Conservation (phyloP, 2,113 vertebrate species). For the Lagopus muta region DNA sequence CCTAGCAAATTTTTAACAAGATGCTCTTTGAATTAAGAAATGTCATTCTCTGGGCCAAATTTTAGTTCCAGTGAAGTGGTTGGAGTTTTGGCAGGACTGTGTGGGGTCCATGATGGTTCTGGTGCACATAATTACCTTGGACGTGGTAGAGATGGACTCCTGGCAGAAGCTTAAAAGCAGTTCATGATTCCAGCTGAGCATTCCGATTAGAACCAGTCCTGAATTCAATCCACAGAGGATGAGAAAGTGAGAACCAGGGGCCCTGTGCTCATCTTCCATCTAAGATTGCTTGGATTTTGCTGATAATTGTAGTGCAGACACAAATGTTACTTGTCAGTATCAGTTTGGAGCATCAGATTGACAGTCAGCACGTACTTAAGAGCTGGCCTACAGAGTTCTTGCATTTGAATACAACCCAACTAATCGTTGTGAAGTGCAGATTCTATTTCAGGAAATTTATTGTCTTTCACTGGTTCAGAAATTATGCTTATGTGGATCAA, state of each 20-base stretch:
- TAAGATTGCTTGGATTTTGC: background rate
- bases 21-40: background rate
- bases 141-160: background rate
- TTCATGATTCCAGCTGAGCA: background rate
- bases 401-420: background rate
- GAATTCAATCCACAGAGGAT: background rate
- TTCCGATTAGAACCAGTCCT: background rate
- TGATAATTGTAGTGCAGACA: background rate
- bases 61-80: background rate
- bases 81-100: background rate
- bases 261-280: background rate
- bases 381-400: background rate
- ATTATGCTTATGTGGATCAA: background rate
- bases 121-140: background rate
- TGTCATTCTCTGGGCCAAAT: background rate
- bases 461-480: background rate
- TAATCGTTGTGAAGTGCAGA: background rate
- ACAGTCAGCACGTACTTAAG: background rate
- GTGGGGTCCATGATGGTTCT: background rate
- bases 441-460: background rate
- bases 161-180: background rate
- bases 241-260: background rate
- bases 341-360: fast-evolving
- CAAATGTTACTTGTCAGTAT: background rate
- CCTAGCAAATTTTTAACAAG: background rate